These are phyloP conservation scores for Periparus ater DNA, from an alignment of 2,797 vertebrate species.

Conservation along the genomic window DNA sequence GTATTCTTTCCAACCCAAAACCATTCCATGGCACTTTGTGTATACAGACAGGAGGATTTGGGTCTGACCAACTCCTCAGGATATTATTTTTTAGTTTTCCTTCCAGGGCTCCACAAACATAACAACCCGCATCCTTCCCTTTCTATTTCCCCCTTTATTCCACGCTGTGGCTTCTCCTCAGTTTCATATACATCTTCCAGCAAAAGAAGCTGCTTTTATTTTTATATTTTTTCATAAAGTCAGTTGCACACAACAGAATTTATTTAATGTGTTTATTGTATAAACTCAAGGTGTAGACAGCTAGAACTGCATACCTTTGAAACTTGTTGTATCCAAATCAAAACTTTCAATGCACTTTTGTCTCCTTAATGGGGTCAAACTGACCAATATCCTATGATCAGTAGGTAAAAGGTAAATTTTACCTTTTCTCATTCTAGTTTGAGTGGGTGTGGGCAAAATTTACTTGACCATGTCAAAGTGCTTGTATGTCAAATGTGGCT, in stretches of 20 bases:
- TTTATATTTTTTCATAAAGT: not conserved
- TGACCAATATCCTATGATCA: not conserved
- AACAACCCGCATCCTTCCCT: not conserved
- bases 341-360: not conserved
- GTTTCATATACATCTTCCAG: not conserved
- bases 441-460: not conserved
- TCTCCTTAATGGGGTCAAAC: not conserved
- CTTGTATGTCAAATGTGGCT: not conserved
- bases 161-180: not conserved
- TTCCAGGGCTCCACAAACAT: not conserved
- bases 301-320: not conserved
- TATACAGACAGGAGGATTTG: not conserved
- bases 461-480: not conserved
- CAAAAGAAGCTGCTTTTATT: not conserved
- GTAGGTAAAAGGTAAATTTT: not conserved
- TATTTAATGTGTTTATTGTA: not conserved
- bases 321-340: not conserved
- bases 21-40: not conserved
- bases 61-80: not conserved
- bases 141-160: not conserved
- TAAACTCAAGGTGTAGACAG: not conserved
- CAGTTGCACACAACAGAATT: not conserved
- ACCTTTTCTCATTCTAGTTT: not conserved
- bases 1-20: not conserved
- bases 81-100: not conserved